phyloP scores from a whole-genome alignment of 2,888 invertebrate genomes.

The Synergus japonicus region DNA sequence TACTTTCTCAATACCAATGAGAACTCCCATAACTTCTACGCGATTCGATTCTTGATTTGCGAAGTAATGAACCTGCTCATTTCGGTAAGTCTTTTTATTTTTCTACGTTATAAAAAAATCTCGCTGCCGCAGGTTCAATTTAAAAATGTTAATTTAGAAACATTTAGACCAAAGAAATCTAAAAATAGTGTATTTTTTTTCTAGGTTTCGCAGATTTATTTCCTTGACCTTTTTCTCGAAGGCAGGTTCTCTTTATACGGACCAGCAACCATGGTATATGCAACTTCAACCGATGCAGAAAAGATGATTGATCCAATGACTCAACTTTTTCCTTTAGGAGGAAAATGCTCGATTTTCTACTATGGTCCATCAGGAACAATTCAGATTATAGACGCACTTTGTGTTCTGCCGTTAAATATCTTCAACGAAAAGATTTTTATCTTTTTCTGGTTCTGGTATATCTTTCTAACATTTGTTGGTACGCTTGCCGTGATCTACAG shows the following conservation, averaged over 20 bases:
- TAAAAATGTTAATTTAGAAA: conserved; percentile 39
- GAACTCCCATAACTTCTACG: conserved; percentile 83
- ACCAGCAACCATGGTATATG: conserved; percentile 78
- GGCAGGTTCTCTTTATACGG: conserved; percentile 83
- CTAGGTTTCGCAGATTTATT: conserved; percentile 84
- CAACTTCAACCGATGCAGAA: conserved; percentile 76
- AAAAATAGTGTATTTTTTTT: conserved; percentile 47
- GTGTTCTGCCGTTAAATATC: conserved; percentile 87
- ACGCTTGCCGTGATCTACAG: conserved; percentile 84
- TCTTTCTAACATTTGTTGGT: conserved; percentile 82
- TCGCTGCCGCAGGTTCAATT: conserved; percentile 5
- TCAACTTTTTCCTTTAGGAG: conserved; percentile 83
- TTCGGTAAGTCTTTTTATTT: conserved; percentile 80
- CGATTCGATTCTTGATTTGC: conserved; percentile 83
- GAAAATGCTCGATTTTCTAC: conserved; percentile 81
- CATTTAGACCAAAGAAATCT: conserved; percentile 36
- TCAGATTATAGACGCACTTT: conserved; percentile 82
- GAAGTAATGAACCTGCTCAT: conserved; percentile 87
- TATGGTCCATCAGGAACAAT: conserved; percentile 82
- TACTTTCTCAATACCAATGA: conserved; percentile 81
- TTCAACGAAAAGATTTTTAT: conserved; percentile 89
- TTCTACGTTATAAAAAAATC: no score
- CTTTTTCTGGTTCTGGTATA: conserved; percentile 87
- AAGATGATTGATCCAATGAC: conserved; percentile 84
- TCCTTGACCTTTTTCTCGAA: conserved; percentile 83